Evolutionary conservation across 2,113 vertebrate species (phyloP).

Genomic region (Lophochroa leadbeateri): DNA sequence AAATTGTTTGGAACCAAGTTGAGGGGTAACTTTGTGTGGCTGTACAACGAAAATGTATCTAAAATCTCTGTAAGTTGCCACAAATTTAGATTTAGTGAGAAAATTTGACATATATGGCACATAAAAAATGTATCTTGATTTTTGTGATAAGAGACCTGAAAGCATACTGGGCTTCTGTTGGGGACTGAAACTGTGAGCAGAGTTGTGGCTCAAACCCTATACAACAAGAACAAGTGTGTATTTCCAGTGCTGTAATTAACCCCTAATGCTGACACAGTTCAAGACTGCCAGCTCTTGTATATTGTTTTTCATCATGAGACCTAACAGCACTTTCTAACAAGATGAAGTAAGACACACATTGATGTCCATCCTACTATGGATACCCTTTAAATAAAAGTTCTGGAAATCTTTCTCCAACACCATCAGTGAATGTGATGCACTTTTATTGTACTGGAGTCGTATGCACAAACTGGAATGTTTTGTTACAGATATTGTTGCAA

Average conservation of each 20-base stretch:
- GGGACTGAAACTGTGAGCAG: background rate
- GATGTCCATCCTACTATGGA: background rate
- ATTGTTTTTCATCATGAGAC: background rate
- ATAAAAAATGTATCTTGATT: background rate
- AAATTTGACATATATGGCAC: background rate
- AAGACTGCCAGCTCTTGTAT: background rate
- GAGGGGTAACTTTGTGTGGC: background rate
- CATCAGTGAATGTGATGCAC: background rate
- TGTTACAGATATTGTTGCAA: background rate
- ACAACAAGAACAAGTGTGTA: background rate
- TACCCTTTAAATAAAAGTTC: background rate
- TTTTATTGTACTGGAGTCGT: constrained; percentile 21
- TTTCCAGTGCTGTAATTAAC: background rate
- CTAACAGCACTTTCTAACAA: background rate
- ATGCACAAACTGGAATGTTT: background rate
- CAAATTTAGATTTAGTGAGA: background rate
- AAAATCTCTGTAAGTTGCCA: background rate
- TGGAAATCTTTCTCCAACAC: background rate
- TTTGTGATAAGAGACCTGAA: background rate
- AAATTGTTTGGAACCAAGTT: background rate
- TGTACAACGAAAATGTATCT: background rate
- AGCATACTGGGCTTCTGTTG: background rate
- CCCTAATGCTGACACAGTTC: background rate
- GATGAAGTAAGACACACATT: background rate
- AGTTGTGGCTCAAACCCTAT: background rate